A percentile compares a stretch with the other conserved stretches of the same genome.
phyloP scores from a whole-genome alignment of 1,140 invertebrate species.

The Leptopilina boulardi region DNA sequence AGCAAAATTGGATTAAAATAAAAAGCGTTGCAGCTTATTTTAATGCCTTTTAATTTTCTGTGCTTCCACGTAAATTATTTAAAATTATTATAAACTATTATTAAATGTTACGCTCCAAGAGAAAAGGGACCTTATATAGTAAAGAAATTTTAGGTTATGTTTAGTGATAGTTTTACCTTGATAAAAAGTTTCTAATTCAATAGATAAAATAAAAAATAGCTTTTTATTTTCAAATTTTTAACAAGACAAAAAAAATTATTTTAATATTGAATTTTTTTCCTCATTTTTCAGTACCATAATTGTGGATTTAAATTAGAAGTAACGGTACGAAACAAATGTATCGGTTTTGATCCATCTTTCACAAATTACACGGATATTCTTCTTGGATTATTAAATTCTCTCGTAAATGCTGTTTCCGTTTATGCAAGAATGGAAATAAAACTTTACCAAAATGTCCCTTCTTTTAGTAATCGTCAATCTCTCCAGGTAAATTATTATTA shows the following conservation, averaged over 20 bases:
- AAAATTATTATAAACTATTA: too few species aligned
- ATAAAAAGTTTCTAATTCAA: too few species aligned
- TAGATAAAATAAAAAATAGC: too few species aligned
- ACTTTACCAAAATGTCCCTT: conserved; percentile 78
- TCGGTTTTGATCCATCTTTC: conserved; percentile 89
- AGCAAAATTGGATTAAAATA: too few species aligned
- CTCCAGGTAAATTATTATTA: conserved; percentile 71
- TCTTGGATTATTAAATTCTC: conserved; percentile 82
- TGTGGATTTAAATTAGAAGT: conserved; percentile 87
- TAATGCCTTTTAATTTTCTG: too few species aligned
- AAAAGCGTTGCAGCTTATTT: too few species aligned
- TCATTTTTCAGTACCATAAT: conserved; percentile 77
- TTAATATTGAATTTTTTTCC: background rate
- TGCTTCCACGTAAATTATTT: too few species aligned
- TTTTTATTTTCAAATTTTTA: too few species aligned
- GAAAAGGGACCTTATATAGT: too few species aligned
- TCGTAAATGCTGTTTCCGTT: conserved; percentile 41
- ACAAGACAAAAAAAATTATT: background rate
- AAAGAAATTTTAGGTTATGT: too few species aligned
- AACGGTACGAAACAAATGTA: conserved; percentile 80
- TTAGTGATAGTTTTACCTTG: too few species aligned
- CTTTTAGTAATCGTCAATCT: conserved; percentile 52
- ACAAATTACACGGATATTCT: conserved; percentile 83
- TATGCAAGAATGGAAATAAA: conserved; percentile 79
- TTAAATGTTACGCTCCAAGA: too few species aligned